phyloP scores from a whole-genome alignment of 2,113 vertebrate species.

The Hippopotamus amphibius region DNA sequence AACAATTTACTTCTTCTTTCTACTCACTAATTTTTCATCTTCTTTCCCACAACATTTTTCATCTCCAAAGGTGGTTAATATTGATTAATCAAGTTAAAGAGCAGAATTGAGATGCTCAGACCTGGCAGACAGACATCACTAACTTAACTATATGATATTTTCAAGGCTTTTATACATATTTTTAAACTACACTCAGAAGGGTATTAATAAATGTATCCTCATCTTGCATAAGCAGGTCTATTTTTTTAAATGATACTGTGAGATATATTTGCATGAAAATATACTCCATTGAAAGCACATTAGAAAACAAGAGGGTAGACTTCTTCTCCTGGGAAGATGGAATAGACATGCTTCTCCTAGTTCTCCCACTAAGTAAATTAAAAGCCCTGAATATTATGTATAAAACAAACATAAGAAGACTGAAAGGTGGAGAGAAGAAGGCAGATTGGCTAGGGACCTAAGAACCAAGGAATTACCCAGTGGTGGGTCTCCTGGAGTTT shows the following conservation, averaged over 20 bases:
- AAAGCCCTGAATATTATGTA: neutral
- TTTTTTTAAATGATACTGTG: neutral
- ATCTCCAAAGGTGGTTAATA: neutral
- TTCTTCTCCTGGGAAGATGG: neutral
- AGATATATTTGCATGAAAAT: neutral
- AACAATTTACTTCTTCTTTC: neutral
- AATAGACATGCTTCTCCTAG: neutral
- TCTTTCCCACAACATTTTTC: neutral
- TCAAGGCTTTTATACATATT: neutral
- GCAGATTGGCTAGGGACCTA: neutral
- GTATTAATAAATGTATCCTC: neutral
- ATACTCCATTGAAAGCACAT: neutral
- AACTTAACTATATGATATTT: neutral
- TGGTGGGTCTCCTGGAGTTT: too few species aligned
- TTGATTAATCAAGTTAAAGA: neutral
- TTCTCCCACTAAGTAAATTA: neutral
- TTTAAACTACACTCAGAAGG: constrained; percentile 7
- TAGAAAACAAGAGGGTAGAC: neutral
- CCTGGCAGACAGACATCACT: neutral
- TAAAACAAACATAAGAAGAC: neutral
- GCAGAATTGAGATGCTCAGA: neutral
- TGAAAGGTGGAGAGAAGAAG: neutral
- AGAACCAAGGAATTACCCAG: neutral
- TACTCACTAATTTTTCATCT: neutral
- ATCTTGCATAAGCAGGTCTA: neutral